These are phyloP conservation scores for Dryoscopus gambensis DNA, from an alignment of 2,113 vertebrate species.

Conservation along the genomic window DNA sequence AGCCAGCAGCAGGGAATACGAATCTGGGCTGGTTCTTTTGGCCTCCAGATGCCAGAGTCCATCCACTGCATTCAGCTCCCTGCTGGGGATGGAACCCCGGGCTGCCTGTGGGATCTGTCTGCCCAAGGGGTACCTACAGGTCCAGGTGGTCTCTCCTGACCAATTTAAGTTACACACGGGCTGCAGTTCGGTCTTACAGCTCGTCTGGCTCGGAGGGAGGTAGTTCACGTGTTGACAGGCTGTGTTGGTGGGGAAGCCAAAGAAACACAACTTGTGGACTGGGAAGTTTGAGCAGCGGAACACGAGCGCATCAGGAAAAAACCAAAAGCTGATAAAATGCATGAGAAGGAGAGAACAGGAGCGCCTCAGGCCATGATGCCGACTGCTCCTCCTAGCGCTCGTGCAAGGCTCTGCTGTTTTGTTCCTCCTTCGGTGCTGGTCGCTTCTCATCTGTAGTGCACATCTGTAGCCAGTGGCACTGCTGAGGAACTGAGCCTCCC, in stretches of 20 bases:
- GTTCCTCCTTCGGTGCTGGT: neutral
- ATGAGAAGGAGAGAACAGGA: fast-evolving
- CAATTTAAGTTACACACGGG: neutral
- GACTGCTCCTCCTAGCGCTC: neutral
- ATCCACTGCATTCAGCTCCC: neutral
- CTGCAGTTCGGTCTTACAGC: neutral
- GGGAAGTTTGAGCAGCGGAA: neutral
- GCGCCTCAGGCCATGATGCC: fast-evolving
- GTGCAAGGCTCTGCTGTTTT: neutral
- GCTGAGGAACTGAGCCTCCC: neutral
- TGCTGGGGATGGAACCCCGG: neutral
- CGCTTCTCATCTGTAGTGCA: neutral
- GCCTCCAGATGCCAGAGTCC: neutral
- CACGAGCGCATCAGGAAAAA: neutral
- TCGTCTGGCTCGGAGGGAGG: neutral
- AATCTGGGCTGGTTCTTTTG: too few species aligned
- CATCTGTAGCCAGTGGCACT: neutral
- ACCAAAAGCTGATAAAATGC: fast-evolving
- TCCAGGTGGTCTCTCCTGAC: neutral
- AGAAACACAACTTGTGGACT: fast-evolving
- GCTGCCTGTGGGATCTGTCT: neutral
- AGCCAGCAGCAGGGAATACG: neutral
- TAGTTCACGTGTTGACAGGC: neutral
- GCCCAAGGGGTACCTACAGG: neutral
- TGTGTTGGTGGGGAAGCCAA: neutral